These are phyloP conservation scores for Eudorcas thomsonii DNA, from an alignment of 2,113 vertebrate genomes.

Conservation along the genomic window DNA sequence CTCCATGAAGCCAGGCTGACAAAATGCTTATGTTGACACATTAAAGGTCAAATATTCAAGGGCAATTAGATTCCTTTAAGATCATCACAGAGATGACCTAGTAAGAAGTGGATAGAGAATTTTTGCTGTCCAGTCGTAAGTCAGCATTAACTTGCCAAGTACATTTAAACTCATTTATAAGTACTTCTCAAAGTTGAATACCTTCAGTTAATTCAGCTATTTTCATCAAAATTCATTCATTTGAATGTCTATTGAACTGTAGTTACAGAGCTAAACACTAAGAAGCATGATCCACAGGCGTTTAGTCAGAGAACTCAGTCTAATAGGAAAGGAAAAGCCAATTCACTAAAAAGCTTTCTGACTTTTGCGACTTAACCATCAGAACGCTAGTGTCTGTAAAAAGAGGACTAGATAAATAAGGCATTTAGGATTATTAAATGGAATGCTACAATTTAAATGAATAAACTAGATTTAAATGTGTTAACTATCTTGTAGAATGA, in stretches of 20 bases:
- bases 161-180: neutral
- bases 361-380: neutral
- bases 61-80: constrained; percentile 40
- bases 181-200: neutral
- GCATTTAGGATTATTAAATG: neutral
- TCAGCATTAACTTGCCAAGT: neutral
- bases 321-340: neutral
- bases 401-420: neutral
- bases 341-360: neutral
- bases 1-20: neutral
- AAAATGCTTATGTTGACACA: constrained; percentile 40
- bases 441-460: neutral
- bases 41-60: constrained; percentile 27
- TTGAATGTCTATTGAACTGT: neutral
- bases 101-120: neutral
- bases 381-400: neutral
- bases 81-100: neutral
- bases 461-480: neutral
- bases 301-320: neutral
- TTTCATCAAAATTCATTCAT: neutral
- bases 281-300: neutral
- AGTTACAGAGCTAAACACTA: neutral
- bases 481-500: no score
- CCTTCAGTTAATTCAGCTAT: neutral
- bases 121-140: neutral